Evolutionary conservation across 1,140 invertebrate species (phyloP).

Genomic region (Halictus rubicundus): DNA sequence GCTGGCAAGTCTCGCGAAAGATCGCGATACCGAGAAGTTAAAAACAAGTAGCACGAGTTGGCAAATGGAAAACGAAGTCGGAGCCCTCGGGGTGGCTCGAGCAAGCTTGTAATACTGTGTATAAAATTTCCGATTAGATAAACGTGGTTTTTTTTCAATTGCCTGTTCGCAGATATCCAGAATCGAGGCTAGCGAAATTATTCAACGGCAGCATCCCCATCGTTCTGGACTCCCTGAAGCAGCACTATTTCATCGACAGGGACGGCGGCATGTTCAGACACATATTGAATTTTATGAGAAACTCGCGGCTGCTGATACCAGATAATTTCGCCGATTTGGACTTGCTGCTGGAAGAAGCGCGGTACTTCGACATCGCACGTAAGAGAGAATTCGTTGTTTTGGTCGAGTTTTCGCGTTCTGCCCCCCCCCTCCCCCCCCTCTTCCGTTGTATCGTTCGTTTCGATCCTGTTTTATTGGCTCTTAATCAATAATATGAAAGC

Average conservation of each 20-base stretch:
- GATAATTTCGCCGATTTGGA: conserved; percentile 93
- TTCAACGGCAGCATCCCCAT: conserved; percentile 99
- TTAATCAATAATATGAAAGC: neutral
- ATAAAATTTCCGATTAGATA: neutral
- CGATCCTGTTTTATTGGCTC: neutral
- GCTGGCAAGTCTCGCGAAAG: too few species aligned
- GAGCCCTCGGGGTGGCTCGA: too few species aligned
- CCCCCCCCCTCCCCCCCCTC: too few species aligned
- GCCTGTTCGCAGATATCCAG: conserved; percentile 88
- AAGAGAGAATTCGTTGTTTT: conserved; percentile 77
- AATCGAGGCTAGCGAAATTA: conserved; percentile 94
- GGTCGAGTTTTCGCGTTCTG: neutral
- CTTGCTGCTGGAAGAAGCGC: conserved; percentile 94
- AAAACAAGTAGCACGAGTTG: too few species aligned
- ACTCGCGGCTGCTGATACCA: conserved; percentile 92
- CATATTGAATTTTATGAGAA: conserved; percentile 97
- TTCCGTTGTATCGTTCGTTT: neutral
- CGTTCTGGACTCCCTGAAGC: conserved; percentile 96
- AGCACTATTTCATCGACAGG: conserved; percentile 98
- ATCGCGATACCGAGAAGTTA: too few species aligned
- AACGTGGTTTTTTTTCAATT: neutral
- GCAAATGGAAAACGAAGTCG: too few species aligned
- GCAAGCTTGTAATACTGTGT: too few species aligned
- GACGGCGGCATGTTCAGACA: conserved; percentile 98
- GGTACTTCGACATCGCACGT: conserved; percentile 95